Conservation (phyloP, 2,797 vertebrate genomes). For the Rousettus madagascariensis region DNA sequence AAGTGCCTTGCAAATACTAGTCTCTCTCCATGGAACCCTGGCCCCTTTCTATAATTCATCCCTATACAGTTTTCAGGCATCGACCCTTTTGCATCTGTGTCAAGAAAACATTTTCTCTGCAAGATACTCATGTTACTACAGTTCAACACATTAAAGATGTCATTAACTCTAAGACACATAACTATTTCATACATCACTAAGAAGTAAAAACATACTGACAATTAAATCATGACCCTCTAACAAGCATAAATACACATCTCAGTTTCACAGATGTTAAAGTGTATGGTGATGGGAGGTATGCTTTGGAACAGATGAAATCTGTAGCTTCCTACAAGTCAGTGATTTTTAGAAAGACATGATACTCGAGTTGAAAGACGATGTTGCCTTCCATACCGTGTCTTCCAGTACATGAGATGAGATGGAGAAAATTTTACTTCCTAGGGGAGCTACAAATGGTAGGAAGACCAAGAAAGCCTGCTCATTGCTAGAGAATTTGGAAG, state of each 20-base stretch:
- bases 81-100: background rate
- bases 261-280: conserved; percentile 34
- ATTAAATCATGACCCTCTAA: conserved; percentile 27
- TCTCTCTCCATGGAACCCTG: background rate
- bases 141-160: conserved; percentile 12
- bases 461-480: background rate
- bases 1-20: background rate
- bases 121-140: conserved; percentile 2
- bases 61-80: background rate
- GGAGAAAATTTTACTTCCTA: conserved; percentile 1
- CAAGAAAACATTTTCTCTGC: conserved; percentile 42
- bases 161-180: conserved; percentile 1
- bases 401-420: background rate
- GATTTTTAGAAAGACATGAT: conserved; percentile 29
- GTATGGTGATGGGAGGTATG: background rate
- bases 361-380: background rate
- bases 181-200: background rate
- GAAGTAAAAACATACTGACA: background rate
- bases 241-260: background rate
- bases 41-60: background rate
- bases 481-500: background rate
- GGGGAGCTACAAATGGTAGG: background rate
- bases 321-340: background rate
- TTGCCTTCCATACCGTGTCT: background rate
- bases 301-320: conserved; percentile 24